A percentile compares a stretch with the other conserved stretches of the same genome.
phyloP scores from a whole-genome alignment of 1,140 invertebrate species.

The Dermatophagoides farinae region DNA sequence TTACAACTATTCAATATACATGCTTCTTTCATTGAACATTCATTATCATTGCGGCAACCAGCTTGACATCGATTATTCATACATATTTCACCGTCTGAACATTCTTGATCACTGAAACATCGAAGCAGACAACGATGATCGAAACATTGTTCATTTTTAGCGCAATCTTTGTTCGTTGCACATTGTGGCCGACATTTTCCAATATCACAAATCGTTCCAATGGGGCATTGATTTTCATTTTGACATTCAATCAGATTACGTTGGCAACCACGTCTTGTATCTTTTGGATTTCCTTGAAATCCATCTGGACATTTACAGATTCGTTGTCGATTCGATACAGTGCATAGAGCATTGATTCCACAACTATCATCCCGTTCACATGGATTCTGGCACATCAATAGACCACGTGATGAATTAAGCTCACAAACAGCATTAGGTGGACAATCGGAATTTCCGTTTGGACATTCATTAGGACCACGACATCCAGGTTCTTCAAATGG shows the following conservation, averaged over 20 bases:
- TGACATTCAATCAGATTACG: constrained; percentile 6
- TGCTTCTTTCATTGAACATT: constrained; percentile 46
- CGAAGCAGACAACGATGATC: constrained; percentile 45
- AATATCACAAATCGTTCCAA: constrained; percentile 64
- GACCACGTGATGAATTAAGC: neutral
- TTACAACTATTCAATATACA: constrained; percentile 28
- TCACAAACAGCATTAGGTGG: constrained; percentile 21
- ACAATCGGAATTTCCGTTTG: constrained; percentile 18
- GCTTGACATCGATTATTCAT: constrained; percentile 16
- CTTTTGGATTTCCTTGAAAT: constrained; percentile 23
- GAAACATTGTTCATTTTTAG: constrained; percentile 47
- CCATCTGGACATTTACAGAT: constrained; percentile 28
- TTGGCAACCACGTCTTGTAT: constrained; percentile 11
- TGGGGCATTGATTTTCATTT: constrained; percentile 40
- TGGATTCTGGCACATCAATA: constrained; percentile 17
- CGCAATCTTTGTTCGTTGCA: constrained; percentile 54
- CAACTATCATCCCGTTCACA: constrained; percentile 29
- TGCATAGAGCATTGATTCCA: constrained; percentile 66
- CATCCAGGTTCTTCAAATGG: constrained; percentile 59
- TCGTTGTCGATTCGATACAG: constrained; percentile 30
- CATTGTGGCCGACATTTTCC: constrained; percentile 54
- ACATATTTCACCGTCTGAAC: constrained; percentile 19
- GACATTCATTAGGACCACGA: constrained; percentile 19
- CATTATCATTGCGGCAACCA: constrained; percentile 56
- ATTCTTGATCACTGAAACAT: constrained; percentile 18